phyloP scores from a whole-genome alignment of 2,113 vertebrate species.

The Tretioscincus oriximinensis region DNA sequence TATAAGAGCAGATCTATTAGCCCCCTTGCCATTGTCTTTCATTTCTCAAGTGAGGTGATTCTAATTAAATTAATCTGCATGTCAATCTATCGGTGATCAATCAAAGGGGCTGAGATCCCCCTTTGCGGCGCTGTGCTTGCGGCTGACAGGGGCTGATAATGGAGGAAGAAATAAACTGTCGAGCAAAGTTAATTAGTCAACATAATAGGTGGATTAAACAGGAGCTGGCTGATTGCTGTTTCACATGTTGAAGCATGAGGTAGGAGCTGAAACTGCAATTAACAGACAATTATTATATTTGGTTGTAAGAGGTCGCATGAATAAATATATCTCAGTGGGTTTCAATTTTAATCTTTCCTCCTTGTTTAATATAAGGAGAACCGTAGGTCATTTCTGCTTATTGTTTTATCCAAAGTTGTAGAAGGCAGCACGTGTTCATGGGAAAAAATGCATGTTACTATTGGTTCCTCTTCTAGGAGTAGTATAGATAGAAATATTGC shows the following conservation, averaged over 20 bases:
- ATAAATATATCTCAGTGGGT: conserved; percentile 82
- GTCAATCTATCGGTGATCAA: conserved; percentile 90
- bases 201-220: conserved; percentile 89
- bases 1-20: conserved; percentile 85
- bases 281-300: conserved; percentile 87
- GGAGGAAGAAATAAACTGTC: conserved; percentile 84
- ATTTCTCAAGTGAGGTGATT: conserved; percentile 88
- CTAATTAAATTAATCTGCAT: conserved; percentile 92
- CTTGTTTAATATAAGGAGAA: conserved; percentile 77
- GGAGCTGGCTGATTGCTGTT: conserved; percentile 79
- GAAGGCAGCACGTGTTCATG: conserved; percentile 23
- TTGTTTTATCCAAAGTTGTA: conserved; percentile 73
- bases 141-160: conserved; percentile 87
- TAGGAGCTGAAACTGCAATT: conserved; percentile 80
- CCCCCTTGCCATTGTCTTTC: conserved; percentile 83
- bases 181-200: conserved; percentile 87
- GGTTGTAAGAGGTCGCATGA: conserved; percentile 83
- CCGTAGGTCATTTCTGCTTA: conserved; percentile 77
- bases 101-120: conserved; percentile 77
- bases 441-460: conserved; percentile 21
- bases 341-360: conserved; percentile 74
- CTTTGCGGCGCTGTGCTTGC: conserved; percentile 73
- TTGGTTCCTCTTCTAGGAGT: conserved; percentile 6
- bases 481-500: background rate
- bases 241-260: conserved; percentile 78